Evolutionary conservation across 2,113 vertebrate species (phyloP), one percentile per base, ranked within the genome.

Genomic region (Stigmatopora nigra): DNA sequence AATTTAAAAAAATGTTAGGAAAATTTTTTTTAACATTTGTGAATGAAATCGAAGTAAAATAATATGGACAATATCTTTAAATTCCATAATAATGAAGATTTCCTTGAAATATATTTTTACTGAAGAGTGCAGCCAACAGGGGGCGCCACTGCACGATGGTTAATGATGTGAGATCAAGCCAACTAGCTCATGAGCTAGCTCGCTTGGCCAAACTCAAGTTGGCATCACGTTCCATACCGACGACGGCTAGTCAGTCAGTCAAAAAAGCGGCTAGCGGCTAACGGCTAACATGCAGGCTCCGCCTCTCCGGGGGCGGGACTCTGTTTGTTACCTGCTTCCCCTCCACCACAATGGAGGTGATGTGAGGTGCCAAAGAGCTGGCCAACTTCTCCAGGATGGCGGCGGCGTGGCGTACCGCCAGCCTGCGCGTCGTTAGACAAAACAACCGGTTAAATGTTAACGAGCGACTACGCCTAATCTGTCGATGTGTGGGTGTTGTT

Each of bases 301-400:
- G 62, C 45, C 14, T 20, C 11, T 31, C 13, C 48, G 0, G 63
- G 0, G 63, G 31, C 17, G 17, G 44, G 16, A 51, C 48, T 17
- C 72, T 76, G 79, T 92, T 99, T 76, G 79, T 92, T 99, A 99
- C 95, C 97, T 99, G 96, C 88, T 97, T 99, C 86, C 95, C 94
- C 79, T 96, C 91, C 89, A 99, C 96, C 92, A 99, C 87, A 77
- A 98, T 88, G 76, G 95, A 94, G 82, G 97, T 99, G 91, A 99
- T 92, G 90, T 97, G 93, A 76, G 95, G 94, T 73, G 93, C 92
- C 90, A 98, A 93, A 90, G 94, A 97, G 90, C 94, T 90, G 87
- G 95, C 92, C 82, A 91, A 92, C 93, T 92, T 95, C 94, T 93
- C 90, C 82, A 86, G 91, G 89, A 93, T 91, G 75, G 90, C 92